Percentiles rank a stretch among this genome's conserved stretches.
These are phyloP conservation scores for Sussaba pulchella DNA, from an alignment of 2,888 invertebrate species.

Conservation along the genomic window DNA sequence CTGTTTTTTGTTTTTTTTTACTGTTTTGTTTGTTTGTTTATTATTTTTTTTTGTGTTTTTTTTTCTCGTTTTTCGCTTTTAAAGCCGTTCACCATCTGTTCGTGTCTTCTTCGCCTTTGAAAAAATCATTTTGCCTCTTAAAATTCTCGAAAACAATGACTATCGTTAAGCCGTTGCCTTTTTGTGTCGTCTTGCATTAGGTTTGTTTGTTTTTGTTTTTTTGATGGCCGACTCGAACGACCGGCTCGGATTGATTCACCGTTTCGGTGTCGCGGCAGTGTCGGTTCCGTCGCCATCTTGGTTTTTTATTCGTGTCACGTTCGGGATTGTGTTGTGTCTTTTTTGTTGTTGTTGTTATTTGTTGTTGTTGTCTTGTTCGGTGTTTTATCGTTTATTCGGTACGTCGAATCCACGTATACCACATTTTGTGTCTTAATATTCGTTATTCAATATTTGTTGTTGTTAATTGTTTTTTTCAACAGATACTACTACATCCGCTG, in stretches of 20 bases:
- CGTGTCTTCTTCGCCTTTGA: conserved; percentile 57
- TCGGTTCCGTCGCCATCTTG: background rate
- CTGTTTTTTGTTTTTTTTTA: conserved; percentile 13
- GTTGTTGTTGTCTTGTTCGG: conserved; percentile 71
- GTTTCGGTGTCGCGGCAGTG: conserved; percentile 29
- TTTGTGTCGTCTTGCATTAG: conserved; percentile 52
- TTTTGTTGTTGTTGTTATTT: conserved; percentile 64
- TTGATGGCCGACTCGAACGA: conserved; percentile 22
- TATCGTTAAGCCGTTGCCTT: conserved; percentile 70
- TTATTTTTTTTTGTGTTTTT: conserved; percentile 38
- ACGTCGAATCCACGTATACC: conserved; percentile 65
- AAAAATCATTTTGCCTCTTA: conserved; percentile 59
- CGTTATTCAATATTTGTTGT: conserved; percentile 9
- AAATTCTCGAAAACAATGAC: conserved; percentile 70
- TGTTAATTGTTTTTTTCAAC: conserved; percentile 40
- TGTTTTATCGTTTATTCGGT: conserved; percentile 63
- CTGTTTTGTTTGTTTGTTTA: conserved; percentile 30
- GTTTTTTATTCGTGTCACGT: conserved; percentile 21
- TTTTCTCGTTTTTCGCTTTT: conserved; percentile 65
- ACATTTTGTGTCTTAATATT: conserved; percentile 50
- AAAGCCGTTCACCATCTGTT: conserved; percentile 66
- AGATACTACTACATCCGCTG: conserved; percentile 48
- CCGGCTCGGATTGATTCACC: too few species aligned
- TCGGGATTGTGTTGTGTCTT: too few species aligned
- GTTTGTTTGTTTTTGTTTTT: background rate